These are phyloP conservation scores for Fragum fragum DNA, from an alignment of 2,888 invertebrate genomes.

Conservation along the genomic window DNA sequence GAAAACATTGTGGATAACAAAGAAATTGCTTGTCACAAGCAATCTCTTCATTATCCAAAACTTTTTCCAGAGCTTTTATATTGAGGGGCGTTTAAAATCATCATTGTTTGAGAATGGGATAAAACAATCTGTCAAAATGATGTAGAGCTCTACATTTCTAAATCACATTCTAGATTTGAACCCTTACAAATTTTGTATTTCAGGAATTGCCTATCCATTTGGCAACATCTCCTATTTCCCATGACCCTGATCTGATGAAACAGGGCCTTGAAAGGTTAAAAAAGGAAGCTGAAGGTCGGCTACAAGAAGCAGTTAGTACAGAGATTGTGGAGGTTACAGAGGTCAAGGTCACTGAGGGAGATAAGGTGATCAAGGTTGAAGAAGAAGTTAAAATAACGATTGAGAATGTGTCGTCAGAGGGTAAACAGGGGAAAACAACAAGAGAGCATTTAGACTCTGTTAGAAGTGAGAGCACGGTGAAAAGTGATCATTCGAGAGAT, in stretches of 20 bases:
- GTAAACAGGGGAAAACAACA: neutral
- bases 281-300: constrained; percentile 35
- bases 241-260: constrained; percentile 77
- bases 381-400: constrained; percentile 13
- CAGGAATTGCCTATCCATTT: constrained; percentile 92
- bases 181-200: constrained; percentile 9
- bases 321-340: constrained; percentile 17
- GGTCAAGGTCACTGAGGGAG: constrained; percentile 30
- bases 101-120: too few relatives aligned
- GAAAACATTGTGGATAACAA: too few relatives aligned
- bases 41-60: too few relatives aligned
- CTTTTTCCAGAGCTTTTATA: too few relatives aligned
- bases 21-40: too few relatives aligned
- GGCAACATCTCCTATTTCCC: constrained; percentile 97
- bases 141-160: too few relatives aligned
- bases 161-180: too few relatives aligned
- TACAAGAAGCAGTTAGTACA: constrained; percentile 13
- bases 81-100: too few relatives aligned
- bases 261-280: constrained; percentile 79
- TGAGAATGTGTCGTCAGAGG: neutral
- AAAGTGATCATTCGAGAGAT: constrained; percentile 66
- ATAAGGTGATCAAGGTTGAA: constrained; percentile 7
- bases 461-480: constrained; percentile 53
- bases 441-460: constrained; percentile 52
- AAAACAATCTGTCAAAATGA: too few relatives aligned